Conservation (phyloP, 2,797 vertebrate species). For the Anomalospiza imberbis region DNA sequence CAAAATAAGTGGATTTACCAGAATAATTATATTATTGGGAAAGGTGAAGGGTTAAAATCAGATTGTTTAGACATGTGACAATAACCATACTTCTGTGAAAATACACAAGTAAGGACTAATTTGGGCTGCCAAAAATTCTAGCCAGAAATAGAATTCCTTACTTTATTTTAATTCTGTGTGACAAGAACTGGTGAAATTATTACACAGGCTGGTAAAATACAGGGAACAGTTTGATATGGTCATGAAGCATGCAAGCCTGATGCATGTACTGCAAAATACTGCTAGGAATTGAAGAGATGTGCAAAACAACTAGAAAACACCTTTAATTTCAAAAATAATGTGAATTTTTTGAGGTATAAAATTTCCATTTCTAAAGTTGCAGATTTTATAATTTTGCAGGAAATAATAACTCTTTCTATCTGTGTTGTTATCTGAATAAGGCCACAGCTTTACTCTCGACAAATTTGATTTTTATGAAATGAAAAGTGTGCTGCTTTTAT, state of each 20-base stretch:
- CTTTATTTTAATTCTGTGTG: neutral
- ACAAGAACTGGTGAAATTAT: neutral
- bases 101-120: neutral
- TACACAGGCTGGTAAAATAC: neutral
- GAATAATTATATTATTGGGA: neutral
- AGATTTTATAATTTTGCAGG: neutral
- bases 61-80: neutral
- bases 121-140: neutral
- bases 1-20: neutral
- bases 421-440: neutral
- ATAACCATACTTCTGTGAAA: neutral
- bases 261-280: neutral
- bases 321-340: constrained; percentile 2
- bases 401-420: neutral
- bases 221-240: neutral
- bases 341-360: neutral
- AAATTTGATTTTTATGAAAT: neutral
- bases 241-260: neutral
- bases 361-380: neutral
- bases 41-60: neutral
- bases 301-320: neutral
- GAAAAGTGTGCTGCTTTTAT: neutral
- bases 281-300: neutral
- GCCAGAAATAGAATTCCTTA: neutral
- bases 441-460: neutral